Evolutionary conservation across 2,888 invertebrate genomes (phyloP).

Genomic region (Megamerina dolium): DNA sequence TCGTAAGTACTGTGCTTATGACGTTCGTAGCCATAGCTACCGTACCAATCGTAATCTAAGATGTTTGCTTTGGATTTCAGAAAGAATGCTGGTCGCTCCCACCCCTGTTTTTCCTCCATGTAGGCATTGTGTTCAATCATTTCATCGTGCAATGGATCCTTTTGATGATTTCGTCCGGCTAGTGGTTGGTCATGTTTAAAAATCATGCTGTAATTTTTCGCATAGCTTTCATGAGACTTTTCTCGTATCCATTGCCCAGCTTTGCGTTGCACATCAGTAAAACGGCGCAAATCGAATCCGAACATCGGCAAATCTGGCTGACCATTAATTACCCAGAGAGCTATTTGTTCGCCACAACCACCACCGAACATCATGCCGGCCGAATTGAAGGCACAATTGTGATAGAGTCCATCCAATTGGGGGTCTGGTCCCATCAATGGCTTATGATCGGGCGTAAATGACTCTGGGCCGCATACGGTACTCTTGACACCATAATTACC

Average conservation of each 20-base stretch:
- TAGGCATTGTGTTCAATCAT: constrained; percentile 73
- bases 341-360: constrained; percentile 78
- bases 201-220: constrained; percentile 74
- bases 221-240: constrained; percentile 85
- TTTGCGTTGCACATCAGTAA: constrained; percentile 65
- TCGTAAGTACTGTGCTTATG: constrained; percentile 65
- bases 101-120: constrained; percentile 78
- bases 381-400: constrained; percentile 85
- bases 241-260: constrained; percentile 72
- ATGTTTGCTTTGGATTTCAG: constrained; percentile 49
- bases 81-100: constrained; percentile 86
- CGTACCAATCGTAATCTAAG: constrained; percentile 79
- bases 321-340: constrained; percentile 77
- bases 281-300: constrained; percentile 77
- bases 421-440: constrained; percentile 78
- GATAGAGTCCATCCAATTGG: constrained; percentile 63
- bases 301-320: constrained; percentile 82
- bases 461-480: constrained; percentile 85
- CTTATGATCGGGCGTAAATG: constrained; percentile 88
- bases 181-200: constrained; percentile 80
- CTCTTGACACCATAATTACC: constrained; percentile 72
- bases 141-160: constrained; percentile 59
- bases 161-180: constrained; percentile 68
- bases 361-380: constrained; percentile 89
- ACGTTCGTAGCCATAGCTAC: constrained; percentile 64